These are phyloP conservation scores for Mormyrops attenuatus DNA, from an alignment of 2,797 vertebrate genomes.

Conservation along the genomic window DNA sequence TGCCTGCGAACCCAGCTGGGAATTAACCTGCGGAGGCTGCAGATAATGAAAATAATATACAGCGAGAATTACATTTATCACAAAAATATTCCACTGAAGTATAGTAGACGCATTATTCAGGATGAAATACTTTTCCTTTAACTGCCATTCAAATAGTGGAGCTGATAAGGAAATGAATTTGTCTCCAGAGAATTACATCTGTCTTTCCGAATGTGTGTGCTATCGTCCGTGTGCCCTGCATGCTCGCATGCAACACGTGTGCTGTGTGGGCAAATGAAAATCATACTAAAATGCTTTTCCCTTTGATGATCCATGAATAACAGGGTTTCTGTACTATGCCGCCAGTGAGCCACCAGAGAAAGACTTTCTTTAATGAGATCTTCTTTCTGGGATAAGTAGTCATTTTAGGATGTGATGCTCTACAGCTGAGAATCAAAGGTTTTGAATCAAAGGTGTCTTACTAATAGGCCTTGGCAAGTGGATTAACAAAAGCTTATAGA, in stretches of 20 bases:
- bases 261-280: not conserved
- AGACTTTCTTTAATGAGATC: not conserved
- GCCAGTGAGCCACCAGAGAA: not conserved
- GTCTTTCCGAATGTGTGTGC: not conserved
- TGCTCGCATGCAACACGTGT: not conserved
- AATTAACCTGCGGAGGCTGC: constrained; percentile 46
- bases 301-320: not conserved
- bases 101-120: not conserved
- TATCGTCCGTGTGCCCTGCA: not conserved
- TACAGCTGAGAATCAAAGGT: not conserved
- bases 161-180: not conserved
- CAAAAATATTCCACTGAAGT: constrained; percentile 31
- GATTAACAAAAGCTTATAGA: not conserved
- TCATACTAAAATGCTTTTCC: not conserved
- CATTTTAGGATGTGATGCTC: not conserved
- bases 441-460: not conserved
- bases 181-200: not conserved
- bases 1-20: constrained; percentile 43
- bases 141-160: not conserved
- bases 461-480: not conserved
- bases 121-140: not conserved
- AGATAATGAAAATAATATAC: constrained; percentile 36
- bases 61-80: constrained; percentile 18
- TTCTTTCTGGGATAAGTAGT: not conserved
- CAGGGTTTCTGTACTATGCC: too few species aligned